Percentiles rank a stretch among this genome's conserved stretches.
phyloP scores from a whole-genome alignment of 1,140 invertebrate genomes.

The Drosophila paulistorum region DNA sequence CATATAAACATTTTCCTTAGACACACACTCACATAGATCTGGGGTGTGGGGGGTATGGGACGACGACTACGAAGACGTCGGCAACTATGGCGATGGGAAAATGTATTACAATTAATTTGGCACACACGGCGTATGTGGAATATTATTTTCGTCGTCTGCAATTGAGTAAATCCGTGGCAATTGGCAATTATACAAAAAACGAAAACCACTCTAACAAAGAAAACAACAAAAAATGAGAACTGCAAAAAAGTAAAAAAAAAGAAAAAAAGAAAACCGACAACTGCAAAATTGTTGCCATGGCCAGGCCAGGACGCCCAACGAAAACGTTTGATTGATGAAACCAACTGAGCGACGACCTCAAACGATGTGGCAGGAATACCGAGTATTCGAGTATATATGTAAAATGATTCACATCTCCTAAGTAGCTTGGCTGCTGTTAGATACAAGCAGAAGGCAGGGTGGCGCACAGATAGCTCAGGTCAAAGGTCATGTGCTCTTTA shows the following conservation, averaged over 20 bases:
- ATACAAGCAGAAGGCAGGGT: background rate
- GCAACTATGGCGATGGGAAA: conserved; percentile 8
- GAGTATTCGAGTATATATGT: conserved; percentile 28
- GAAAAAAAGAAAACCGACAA: background rate
- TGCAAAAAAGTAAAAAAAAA: conserved; percentile 16
- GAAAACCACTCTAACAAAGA: conserved; percentile 46
- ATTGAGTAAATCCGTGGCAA: conserved; percentile 77
- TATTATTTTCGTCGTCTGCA: conserved; percentile 62
- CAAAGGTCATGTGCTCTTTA: conserved; percentile 66
- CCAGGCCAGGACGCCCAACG: conserved; percentile 16
- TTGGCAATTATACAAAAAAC: conserved; percentile 73
- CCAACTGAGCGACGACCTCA: conserved; percentile 44
- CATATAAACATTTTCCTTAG: conserved; percentile 14
- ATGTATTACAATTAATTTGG: conserved; percentile 73
- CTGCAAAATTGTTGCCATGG: conserved; percentile 10
- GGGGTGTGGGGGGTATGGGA: conserved; percentile 11
- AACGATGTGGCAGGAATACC: conserved; percentile 62
- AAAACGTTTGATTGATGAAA: conserved; percentile 63
- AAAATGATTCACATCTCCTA: conserved; percentile 50
- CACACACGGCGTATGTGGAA: conserved; percentile 62
- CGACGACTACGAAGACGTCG: conserved; percentile 17
- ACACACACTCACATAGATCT: background rate
- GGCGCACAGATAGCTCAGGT: conserved; percentile 38
- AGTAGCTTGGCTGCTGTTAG: background rate
- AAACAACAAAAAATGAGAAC: conserved; percentile 51